Percentiles rank a stretch among this genome's conserved stretches.
These are phyloP conservation scores for Philhelius pedissequus DNA, from an alignment of 2,888 invertebrate species.

Conservation along the genomic window DNA sequence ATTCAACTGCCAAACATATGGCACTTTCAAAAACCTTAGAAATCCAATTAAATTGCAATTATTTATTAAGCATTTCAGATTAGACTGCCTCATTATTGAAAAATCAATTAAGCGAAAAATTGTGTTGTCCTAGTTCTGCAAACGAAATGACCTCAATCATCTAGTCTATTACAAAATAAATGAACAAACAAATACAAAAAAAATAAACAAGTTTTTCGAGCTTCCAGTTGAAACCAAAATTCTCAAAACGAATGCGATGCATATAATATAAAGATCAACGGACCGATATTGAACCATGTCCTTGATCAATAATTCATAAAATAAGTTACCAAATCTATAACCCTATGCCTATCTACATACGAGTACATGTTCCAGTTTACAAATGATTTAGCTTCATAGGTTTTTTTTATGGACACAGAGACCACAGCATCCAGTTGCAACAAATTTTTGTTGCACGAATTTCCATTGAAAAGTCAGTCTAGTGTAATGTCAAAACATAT, in stretches of 20 bases:
- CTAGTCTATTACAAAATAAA: background rate
- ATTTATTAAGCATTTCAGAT: background rate
- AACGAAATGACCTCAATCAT: background rate
- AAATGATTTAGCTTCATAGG: background rate
- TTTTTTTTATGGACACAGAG: background rate
- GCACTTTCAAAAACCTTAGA: background rate
- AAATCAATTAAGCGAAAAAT: background rate
- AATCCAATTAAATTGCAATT: background rate
- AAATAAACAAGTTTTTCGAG: background rate
- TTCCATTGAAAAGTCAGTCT: constrained; percentile 19
- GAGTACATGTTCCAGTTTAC: too few species aligned
- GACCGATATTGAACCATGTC: constrained; percentile 42
- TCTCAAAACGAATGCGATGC: background rate
- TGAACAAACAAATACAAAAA: background rate
- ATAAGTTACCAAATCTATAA: background rate
- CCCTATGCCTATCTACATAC: too few species aligned
- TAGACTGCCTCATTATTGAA: background rate
- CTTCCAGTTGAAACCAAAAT: background rate
- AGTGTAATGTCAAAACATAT: background rate
- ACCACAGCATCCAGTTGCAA: background rate
- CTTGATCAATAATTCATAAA: constrained; percentile 35
- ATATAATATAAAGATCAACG: constrained; percentile 5
- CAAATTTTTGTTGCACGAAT: constrained; percentile 11
- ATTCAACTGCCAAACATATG: too few species aligned
- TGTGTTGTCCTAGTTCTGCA: background rate